Conservation (phyloP, 1,140 invertebrate species). For the Carcinoscorpius rotundicauda region DNA sequence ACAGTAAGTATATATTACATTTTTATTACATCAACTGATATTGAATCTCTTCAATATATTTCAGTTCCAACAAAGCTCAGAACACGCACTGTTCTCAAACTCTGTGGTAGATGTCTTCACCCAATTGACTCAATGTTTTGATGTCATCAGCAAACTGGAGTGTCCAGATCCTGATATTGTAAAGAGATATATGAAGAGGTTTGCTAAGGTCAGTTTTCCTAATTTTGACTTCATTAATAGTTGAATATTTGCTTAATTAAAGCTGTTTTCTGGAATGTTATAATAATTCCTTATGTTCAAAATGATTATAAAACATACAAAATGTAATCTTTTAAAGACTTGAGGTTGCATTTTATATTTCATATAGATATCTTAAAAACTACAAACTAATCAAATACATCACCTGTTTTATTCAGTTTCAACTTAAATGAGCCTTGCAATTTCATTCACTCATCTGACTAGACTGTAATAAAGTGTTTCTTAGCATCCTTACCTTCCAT, state of each 20-base stretch:
- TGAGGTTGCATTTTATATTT: too few relatives aligned
- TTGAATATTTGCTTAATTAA: neutral
- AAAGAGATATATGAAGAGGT: slow-evolving; percentile 95
- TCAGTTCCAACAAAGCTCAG: slow-evolving; percentile 97
- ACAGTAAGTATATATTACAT: neutral
- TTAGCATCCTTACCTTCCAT: too few relatives aligned
- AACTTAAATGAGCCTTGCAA: too few relatives aligned
- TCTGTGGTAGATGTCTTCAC: slow-evolving; percentile 99
- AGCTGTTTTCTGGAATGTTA: too few relatives aligned
- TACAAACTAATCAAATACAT: too few relatives aligned
- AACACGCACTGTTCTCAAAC: slow-evolving; percentile 96
- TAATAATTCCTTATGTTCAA: too few relatives aligned
- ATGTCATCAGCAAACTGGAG: slow-evolving; percentile 96
- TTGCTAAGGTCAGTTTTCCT: slow-evolving; percentile 52
- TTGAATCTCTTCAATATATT: slow-evolving; percentile 20
- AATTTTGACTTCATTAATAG: slow-evolving; percentile 10
- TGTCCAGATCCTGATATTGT: slow-evolving; percentile 74
- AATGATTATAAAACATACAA: too few relatives aligned
- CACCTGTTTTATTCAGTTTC: too few relatives aligned
- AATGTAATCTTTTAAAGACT: too few relatives aligned
- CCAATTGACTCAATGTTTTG: slow-evolving; percentile 97
- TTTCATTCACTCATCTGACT: too few relatives aligned
- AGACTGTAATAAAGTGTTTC: too few relatives aligned
- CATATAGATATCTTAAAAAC: too few relatives aligned
- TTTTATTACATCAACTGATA: neutral